Base-by-base conservation (phyloP, 2,113 vertebrate genomes). In the Pongo pygmaeus region DNA sequence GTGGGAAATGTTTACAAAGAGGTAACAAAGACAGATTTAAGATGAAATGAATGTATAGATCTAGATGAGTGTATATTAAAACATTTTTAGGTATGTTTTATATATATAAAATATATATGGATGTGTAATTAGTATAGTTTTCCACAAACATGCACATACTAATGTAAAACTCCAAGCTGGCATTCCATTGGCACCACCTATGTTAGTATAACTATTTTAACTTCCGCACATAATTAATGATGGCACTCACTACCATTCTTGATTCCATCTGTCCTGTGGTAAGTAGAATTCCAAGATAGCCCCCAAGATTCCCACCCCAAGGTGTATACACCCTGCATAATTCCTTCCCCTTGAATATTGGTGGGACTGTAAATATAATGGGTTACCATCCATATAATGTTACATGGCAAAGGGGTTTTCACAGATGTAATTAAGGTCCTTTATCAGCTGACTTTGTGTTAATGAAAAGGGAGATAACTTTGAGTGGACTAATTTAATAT, bases 21-120 rank as follows among this genome's bases (percentile, higher is more conserved):
- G 90, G 72, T 35, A 92, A 50, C 23, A 72, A 88, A 91, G 86
- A 91, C 25, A 59, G 22, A 64, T 91, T 81, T 95, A 64, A 90
- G 59, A 72, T 77, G 87, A 4, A 87, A 84, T 57, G 67, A 72
- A 40, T 43, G 4, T 27, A 61, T 30, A 55, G 43, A 50, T 77
- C 12, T 18, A 67, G 52, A 72, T 23, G 9, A 70, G 18, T 80
- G 9, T 18, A 55, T 72, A 64, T 38, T 55, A 92, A 93, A 86
- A 86, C 12, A 91, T 30, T 86, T 92, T 67, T 69, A 96, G 50
- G 12, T 83, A 87, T 43, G 75, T 77, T 87, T 90, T 91, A 48
- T 32, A 85, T 80, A 35, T 40, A 83, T 8, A 20, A 55, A 70
- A 16, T 3, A 57, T 64, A 23, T 69, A 85, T 43, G 27, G 32